These are phyloP conservation scores for Drosophila tanythrix DNA, from an alignment of 2,888 invertebrate species.

Conservation along the genomic window DNA sequence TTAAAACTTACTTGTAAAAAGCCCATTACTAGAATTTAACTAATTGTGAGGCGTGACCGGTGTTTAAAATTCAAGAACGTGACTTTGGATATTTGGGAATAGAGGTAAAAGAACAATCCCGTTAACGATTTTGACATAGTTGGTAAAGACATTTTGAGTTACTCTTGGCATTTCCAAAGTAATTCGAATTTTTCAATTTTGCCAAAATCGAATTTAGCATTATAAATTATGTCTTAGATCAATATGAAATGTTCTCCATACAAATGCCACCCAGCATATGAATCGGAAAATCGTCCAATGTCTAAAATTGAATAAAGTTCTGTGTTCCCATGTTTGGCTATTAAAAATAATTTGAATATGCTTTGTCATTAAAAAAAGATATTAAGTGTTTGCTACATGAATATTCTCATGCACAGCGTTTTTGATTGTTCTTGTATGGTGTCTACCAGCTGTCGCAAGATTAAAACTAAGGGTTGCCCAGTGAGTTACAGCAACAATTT, in stretches of 20 bases:
- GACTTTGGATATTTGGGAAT: not conserved
- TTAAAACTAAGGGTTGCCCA: slow-evolving; percentile 4
- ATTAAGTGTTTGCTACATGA: slow-evolving; percentile 7
- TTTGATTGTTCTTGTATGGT: not conserved
- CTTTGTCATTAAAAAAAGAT: slow-evolving; percentile 17
- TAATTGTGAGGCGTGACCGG: slow-evolving; percentile 9
- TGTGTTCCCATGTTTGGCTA: slow-evolving; percentile 5
- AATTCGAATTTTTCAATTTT: not conserved
- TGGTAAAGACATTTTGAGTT: not conserved
- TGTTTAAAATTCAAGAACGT: not conserved
- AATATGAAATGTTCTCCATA: not conserved
- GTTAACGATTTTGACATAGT: not conserved
- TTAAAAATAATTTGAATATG: slow-evolving; percentile 13
- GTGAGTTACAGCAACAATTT: slow-evolving; percentile 43
- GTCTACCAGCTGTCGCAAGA: not conserved
- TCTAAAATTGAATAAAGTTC: not conserved
- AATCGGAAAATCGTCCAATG: not conserved
- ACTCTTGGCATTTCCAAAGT: not conserved
- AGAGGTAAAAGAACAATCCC: not conserved
- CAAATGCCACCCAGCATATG: not conserved
- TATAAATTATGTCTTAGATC: not conserved
- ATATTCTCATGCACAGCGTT: not conserved
- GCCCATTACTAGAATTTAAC: slow-evolving; percentile 16
- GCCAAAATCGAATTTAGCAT: not conserved
- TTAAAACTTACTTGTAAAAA: slow-evolving; percentile 1